Percentiles rank a stretch among this genome's conserved stretches.
Evolutionary conservation across 2,113 vertebrate species (phyloP).

Genomic region (Eupsittula cactorum): DNA sequence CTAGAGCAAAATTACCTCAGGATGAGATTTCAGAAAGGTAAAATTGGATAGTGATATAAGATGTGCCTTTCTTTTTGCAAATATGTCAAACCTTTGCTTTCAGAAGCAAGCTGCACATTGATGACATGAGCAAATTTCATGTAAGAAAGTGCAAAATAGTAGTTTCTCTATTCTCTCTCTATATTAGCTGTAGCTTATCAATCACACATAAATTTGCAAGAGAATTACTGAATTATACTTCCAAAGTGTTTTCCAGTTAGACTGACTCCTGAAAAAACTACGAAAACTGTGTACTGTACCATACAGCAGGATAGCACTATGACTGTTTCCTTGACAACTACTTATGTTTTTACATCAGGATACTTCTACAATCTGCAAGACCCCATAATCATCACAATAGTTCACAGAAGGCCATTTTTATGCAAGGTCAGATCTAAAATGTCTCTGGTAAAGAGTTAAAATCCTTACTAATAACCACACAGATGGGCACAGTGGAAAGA

Average conservation of each 20-base stretch:
- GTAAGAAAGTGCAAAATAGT: neutral
- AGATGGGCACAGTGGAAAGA: fast-evolving
- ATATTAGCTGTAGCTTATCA: neutral
- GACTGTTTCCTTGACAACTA: neutral
- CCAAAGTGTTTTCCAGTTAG: neutral
- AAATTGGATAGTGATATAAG: neutral
- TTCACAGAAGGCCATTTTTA: neutral
- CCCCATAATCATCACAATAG: neutral
- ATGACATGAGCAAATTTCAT: neutral
- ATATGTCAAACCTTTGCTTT: neutral
- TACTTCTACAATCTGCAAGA: neutral
- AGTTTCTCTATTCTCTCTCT: neutral
- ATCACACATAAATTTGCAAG: neutral
- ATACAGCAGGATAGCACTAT: neutral
- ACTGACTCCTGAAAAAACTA: neutral
- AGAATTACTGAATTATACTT: neutral
- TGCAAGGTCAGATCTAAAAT: neutral
- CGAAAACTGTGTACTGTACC: neutral
- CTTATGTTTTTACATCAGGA: neutral
- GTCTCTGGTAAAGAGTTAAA: neutral
- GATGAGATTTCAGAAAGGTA: neutral
- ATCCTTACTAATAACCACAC: neutral
- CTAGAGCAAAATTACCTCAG: neutral
- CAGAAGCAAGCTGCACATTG: neutral
- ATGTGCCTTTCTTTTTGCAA: neutral